These are phyloP conservation scores for Centropristis striata DNA, from an alignment of 2,113 vertebrate genomes.

Conservation along the genomic window DNA sequence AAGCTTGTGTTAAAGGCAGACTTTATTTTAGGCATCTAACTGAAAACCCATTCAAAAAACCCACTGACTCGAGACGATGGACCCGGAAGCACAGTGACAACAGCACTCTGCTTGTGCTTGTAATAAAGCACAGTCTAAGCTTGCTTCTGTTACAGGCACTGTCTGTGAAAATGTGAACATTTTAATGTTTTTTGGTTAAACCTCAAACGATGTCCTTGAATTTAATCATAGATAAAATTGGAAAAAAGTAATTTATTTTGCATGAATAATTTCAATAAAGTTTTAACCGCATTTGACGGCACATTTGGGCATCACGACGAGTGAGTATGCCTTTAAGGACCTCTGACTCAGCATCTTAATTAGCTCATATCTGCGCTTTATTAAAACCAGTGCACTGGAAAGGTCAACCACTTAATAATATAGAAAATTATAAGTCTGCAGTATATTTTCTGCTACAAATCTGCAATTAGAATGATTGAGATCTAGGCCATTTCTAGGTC, in stretches of 20 bases:
- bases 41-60: too few relatives aligned
- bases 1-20: too few relatives aligned
- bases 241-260: background rate
- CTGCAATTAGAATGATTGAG: background rate
- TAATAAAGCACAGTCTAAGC: background rate
- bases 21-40: too few relatives aligned
- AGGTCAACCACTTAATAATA: background rate
- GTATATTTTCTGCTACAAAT: background rate
- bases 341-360: slow-evolving; percentile 6
- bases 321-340: background rate
- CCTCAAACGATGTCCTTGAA: background rate
- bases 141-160: background rate
- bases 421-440: background rate
- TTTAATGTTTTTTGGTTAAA: background rate
- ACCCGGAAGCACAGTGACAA: too few relatives aligned
- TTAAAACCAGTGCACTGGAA: background rate
- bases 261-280: background rate
- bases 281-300: background rate
- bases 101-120: too few relatives aligned
- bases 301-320: background rate
- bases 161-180: background rate
- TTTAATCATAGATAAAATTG: background rate
- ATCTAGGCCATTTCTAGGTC: background rate
- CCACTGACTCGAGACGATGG: too few relatives aligned
- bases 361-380: background rate